Percentiles rank a stretch among this genome's conserved stretches.
Conservation (phyloP, 1,140 invertebrate genomes). For the Aricia agestis region DNA sequence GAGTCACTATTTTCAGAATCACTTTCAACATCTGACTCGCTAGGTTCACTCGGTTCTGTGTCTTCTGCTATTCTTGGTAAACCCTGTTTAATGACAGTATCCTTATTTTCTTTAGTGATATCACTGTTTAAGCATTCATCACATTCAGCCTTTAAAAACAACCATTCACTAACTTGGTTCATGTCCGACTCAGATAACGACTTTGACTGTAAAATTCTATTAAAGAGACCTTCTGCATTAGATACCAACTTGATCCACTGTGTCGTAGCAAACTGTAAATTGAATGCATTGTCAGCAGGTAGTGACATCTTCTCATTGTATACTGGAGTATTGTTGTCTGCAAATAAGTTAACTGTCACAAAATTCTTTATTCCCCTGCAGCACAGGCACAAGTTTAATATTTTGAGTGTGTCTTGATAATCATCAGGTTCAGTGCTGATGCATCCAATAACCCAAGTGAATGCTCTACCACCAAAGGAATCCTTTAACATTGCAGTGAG, state of each 20-base stretch:
- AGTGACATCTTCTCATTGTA: constrained; percentile 68
- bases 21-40: constrained; percentile 80
- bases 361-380: constrained; percentile 80
- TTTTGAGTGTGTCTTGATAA: constrained; percentile 79
- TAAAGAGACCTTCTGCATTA: constrained; percentile 89
- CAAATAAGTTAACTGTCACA: constrained; percentile 82
- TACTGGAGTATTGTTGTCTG: constrained; percentile 78
- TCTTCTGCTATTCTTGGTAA: constrained; percentile 74
- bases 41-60: constrained; percentile 73
- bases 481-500: constrained; percentile 81
- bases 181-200: constrained; percentile 80
- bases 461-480: constrained; percentile 82
- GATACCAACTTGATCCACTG: constrained; percentile 89
- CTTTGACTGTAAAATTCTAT: constrained; percentile 80
- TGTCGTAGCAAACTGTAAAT: constrained; percentile 86
- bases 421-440: constrained; percentile 79
- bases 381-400: constrained; percentile 78
- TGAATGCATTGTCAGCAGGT: constrained; percentile 75
- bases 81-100: constrained; percentile 67
- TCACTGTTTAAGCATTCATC: constrained; percentile 86
- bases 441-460: constrained; percentile 81
- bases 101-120: constrained; percentile 75
- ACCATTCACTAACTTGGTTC: constrained; percentile 89
- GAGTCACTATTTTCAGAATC: constrained; percentile 80
- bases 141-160: constrained; percentile 89